Base-by-base conservation (phyloP, 2,888 invertebrate genomes). In the Elmis aenea region DNA sequence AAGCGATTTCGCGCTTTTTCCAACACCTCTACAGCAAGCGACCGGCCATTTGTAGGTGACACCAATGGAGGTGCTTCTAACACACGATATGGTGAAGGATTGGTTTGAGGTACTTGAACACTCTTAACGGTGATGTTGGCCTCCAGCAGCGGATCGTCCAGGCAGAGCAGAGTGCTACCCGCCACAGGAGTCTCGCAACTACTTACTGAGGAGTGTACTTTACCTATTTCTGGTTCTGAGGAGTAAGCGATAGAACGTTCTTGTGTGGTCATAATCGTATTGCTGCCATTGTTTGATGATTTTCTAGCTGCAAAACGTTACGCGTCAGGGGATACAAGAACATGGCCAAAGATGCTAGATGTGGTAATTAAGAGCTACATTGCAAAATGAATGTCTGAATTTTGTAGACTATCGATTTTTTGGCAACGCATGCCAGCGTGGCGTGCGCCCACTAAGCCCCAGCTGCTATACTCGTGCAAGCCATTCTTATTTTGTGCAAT, bases 1-100 rank as follows among this genome's bases (percentile, higher is more conserved):
- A 88, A 87, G 54, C 86, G 81, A 65, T 81, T 83, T 54, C 86
- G 81, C 54, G 87, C 87, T 64, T 82, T 80, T 62, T 87, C 86
- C 48, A 88, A 71, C 43, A 86, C 85, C 61, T 86, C 85, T 35
- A 81, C 74, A 20, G 85, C 82, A 28, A 77, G 71, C 24, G 79
- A 70, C 2, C 75, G 72, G n/a, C 71, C 72, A 27, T 64, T 59
- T 37, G 50, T 42, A 6, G 49, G 35, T 16, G 42, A 33, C 40
- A 38, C 28, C 30, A 38, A 39, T 33, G 27, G 33, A 28, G 42
- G 34, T 33, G 42, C 37, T 40, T 48, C 45, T 45, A 42, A 34
- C 21, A 45, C 36, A 33, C 38, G 27, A 33, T 45, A 29, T 20
- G 39, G 30, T 13, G 33, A 32, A 39, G 40, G 33, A 22, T 43